Evolutionary conservation across 1,140 invertebrate genomes (phyloP), one percentile per base, ranked within the genome.

Genomic region (Melanaphis sacchari): DNA sequence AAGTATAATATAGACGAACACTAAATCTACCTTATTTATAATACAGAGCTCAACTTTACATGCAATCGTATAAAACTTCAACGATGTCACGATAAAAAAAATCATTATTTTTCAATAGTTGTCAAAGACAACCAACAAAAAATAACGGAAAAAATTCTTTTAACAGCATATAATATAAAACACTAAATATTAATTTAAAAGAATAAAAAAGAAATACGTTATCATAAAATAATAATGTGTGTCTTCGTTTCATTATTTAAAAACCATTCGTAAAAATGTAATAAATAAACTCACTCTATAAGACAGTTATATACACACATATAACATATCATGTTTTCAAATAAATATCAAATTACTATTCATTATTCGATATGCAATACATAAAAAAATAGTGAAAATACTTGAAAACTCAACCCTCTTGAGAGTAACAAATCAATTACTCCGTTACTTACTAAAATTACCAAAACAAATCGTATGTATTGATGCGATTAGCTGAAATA

Each of bases 1-100:
- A 43, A 85, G 26, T 85, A 41, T 84, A 38, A 84, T 40, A 38
- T 85, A 41, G 84, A 43, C 84, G 8, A 26, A 85, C 84, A 38
- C 76, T 43, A 41, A 26, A 41, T 43, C 38, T 40, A 85, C 84
- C 84, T 85, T 85, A 85, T 85, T 85, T 41, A 85, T 85, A 85
- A 85, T 85, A 85, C 84, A 85, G 26, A 40, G 40, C 38, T 85
- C 84, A 40, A 85, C 15, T 85, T 41, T 31, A 85, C 84, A 85
- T 40, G 84, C 84, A 40, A 85, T 85, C 40, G 40, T 31, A 26
- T 40, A 26, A 40, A 84, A 41, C 36, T 81, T 38, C 36, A 84
- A 85, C 26, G 40, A 85, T 85, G 84, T 41, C 26, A 41, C 84
- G 5, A 41, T 41, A 85, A 85, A 85, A 85, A 84, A 85, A 85